Conservation (phyloP, 2,888 invertebrate species). For the Trisateles emortualis region DNA sequence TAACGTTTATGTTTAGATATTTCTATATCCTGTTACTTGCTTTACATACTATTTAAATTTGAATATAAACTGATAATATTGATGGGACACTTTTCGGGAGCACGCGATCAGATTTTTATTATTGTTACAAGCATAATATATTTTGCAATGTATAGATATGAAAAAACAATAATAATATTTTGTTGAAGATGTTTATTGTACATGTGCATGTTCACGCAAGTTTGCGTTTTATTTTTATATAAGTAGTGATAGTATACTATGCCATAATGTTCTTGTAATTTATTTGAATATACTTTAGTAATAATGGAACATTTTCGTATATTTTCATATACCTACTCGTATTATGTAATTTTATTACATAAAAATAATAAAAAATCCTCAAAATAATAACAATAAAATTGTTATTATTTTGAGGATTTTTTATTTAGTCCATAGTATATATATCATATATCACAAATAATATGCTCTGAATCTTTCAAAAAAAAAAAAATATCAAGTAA, state of each 20-base stretch:
- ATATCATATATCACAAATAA: too few relatives aligned
- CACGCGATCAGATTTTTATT: conserved; percentile 30
- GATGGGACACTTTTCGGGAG: conserved; percentile 20
- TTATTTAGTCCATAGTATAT: too few relatives aligned
- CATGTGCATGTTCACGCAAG: conserved; percentile 17
- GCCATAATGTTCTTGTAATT: too few relatives aligned
- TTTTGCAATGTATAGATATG: conserved; percentile 11
- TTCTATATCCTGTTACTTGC: conserved; percentile 48
- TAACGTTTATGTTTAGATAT: conserved; percentile 49
- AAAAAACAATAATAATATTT: conserved; percentile 16
- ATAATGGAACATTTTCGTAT: too few relatives aligned
- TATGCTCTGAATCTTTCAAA: conserved; percentile 26
- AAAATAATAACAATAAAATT: too few relatives aligned
- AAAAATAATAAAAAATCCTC: too few relatives aligned
- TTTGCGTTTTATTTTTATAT: conserved; percentile 20
- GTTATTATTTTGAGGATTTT: too few relatives aligned
- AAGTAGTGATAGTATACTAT: neutral
- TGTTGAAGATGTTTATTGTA: conserved; percentile 16
- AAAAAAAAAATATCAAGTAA: conserved; percentile 34
- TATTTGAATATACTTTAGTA: too few relatives aligned
- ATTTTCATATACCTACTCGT: too few relatives aligned
- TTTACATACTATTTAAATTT: conserved; percentile 40
- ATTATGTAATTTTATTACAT: too few relatives aligned
- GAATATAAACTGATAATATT: conserved; percentile 23
- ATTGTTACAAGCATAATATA: conserved; percentile 9